Evolutionary conservation across 2,797 vertebrate species (phyloP).

Genomic region (Phataginus tetradactyla): DNA sequence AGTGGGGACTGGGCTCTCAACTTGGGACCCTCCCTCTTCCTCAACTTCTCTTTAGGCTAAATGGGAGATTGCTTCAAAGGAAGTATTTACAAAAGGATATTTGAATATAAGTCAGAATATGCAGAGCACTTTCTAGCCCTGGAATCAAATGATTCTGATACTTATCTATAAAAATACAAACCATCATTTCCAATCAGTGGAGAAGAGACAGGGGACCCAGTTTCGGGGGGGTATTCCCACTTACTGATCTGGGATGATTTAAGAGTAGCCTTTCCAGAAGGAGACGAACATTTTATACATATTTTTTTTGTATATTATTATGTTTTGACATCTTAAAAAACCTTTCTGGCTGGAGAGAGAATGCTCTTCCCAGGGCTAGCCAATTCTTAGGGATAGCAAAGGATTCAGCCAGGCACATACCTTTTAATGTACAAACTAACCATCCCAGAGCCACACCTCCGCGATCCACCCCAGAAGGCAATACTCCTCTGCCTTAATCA

Average conservation of each 20-base stretch:
- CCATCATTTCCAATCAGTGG: background rate
- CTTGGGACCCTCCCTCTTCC: background rate
- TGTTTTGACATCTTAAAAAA: background rate
- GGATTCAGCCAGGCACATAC: background rate
- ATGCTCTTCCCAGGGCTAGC: background rate
- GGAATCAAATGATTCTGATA: background rate
- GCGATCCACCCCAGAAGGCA: background rate
- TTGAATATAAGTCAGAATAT: background rate
- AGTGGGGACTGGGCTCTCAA: accelerated
- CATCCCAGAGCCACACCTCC: background rate
- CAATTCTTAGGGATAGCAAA: background rate
- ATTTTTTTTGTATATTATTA: background rate
- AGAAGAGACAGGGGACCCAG: background rate
- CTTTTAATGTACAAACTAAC: background rate
- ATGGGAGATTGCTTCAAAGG: background rate
- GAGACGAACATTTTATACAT: background rate
- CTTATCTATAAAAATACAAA: background rate
- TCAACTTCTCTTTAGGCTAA: background rate
- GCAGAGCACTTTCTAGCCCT: background rate
- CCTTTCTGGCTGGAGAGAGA: background rate
- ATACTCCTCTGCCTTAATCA: background rate
- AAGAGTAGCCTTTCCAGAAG: background rate
- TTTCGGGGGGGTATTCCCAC: background rate
- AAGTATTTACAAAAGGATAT: background rate
- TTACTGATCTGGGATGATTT: background rate